Base-by-base conservation (phyloP, 2,888 invertebrate species). In the Luffia ferchaultella region DNA sequence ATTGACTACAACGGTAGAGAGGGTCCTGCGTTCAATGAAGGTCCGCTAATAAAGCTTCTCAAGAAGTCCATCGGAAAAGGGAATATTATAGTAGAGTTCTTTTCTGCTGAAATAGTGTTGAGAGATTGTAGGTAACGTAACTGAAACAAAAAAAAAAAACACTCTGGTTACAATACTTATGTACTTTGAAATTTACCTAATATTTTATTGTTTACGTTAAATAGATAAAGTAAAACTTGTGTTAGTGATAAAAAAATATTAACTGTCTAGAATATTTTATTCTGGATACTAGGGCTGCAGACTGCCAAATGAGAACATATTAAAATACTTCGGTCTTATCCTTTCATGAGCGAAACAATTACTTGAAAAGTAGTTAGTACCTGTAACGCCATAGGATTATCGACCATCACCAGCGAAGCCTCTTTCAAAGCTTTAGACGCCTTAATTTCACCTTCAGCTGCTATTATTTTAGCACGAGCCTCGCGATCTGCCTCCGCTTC, bases 21-120 rank as follows among this genome's bases (percentile, higher is more conserved):
- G 12, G 30, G 3, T 3, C 30, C 30, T 3, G 30, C 30, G 30
- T 30, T 30, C 5, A 12, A 12, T 3, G 5, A 7, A 12, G 30
- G 30, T 16, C 67, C 66, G 1, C 74, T 67, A 50, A 85, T 60
- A 54, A 84, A 85, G 2, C 87, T 67, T 58, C 86, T 78, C 42
- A 88, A 61, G 64, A 90, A 89, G 64, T 97, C 96, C 77, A 97
- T 89, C 0, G 97, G 97, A 58, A 97, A 80, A 1, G 97, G 97
- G 68, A 97, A 97, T 53, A 97, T 91, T 60, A 97, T 96, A 0
- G 96, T 97, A 0, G 96, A 96, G 73, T 96, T 96, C 79, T 96
- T 96, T 78, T 97, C 96, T 0, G 95, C 93, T 1, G 96, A 94
- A 71, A 97, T 96, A 51, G 93, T 91, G 78, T 89, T 95, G 52